Conservation (phyloP, 2,113 vertebrate species). For the Gopherus flavomarginatus region DNA sequence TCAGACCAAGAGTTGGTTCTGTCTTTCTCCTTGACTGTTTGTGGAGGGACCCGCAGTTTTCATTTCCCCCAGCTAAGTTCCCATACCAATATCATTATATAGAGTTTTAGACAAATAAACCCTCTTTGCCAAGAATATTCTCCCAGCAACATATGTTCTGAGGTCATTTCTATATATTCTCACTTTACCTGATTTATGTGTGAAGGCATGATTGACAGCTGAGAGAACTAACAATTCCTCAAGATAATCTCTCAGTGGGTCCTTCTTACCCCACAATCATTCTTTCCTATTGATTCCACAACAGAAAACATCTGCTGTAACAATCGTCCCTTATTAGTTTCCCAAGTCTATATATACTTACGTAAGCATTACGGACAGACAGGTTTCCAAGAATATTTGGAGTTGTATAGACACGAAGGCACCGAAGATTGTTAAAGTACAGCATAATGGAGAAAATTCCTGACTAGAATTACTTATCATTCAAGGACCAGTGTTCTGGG, state of each 20-base stretch:
- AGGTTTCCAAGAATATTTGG: neutral
- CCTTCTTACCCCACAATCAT: neutral
- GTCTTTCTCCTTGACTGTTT: neutral
- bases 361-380: neutral
- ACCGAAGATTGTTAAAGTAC: neutral
- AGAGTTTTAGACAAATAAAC: neutral
- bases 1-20: neutral
- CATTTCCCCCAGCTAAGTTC: neutral
- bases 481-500: neutral
- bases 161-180: neutral
- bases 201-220: neutral
- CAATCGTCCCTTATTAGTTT: neutral
- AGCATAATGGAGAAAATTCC: neutral
- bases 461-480: neutral
- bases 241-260: neutral
- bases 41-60: neutral
- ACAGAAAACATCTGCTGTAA: neutral
- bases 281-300: neutral
- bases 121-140: neutral
- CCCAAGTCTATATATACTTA: neutral
- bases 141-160: neutral
- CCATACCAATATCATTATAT: neutral
- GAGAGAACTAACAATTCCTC: neutral
- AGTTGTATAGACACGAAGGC: neutral
- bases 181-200: neutral